A percentile compares a stretch with the other conserved stretches of the same genome.
Evolutionary conservation across 2,113 vertebrate genomes (phyloP).

Genomic region (Nycticryphes semicollaris): DNA sequence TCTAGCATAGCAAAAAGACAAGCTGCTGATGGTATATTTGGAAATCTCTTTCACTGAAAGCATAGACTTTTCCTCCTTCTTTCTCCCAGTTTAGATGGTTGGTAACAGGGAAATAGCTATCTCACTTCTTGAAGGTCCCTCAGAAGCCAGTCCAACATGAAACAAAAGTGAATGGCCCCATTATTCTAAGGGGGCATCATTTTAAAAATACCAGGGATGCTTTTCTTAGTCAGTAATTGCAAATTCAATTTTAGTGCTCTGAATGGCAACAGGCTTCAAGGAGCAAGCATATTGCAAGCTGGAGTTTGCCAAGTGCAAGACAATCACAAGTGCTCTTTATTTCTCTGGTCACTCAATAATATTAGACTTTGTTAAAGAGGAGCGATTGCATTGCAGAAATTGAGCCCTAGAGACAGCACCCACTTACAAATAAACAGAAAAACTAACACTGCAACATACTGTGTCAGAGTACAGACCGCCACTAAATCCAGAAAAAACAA

Average conservation of each 20-base stretch:
- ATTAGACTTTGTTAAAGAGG: constrained; percentile 23
- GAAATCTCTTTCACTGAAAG: constrained; percentile 6
- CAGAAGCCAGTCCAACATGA: constrained; percentile 1
- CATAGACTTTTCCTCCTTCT: not conserved
- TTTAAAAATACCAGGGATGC: constrained; percentile 43
- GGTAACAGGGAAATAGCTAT: constrained; percentile 8
- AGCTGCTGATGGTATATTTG: not conserved
- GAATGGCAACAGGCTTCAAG: constrained; percentile 18
- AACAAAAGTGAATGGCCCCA: constrained; percentile 44
- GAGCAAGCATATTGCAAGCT: not conserved
- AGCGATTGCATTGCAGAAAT: not conserved
- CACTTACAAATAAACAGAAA: not conserved
- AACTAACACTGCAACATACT: not conserved
- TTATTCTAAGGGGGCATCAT: constrained; percentile 8
- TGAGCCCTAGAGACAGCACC: not conserved
- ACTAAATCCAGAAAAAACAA: not conserved
- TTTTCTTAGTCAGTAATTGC: constrained; percentile 50
- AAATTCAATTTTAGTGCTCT: constrained; percentile 50
- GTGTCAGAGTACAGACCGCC: not conserved
- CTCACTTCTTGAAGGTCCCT: constrained; percentile 3
- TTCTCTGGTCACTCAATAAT: constrained; percentile 34
- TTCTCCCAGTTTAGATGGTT: not conserved
- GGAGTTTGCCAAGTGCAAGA: constrained; percentile 33
- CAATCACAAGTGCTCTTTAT: constrained; percentile 36
- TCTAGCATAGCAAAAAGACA: not conserved